phyloP scores from a whole-genome alignment of 1,140 invertebrate genomes.

The Zaprionus gabonicus region DNA sequence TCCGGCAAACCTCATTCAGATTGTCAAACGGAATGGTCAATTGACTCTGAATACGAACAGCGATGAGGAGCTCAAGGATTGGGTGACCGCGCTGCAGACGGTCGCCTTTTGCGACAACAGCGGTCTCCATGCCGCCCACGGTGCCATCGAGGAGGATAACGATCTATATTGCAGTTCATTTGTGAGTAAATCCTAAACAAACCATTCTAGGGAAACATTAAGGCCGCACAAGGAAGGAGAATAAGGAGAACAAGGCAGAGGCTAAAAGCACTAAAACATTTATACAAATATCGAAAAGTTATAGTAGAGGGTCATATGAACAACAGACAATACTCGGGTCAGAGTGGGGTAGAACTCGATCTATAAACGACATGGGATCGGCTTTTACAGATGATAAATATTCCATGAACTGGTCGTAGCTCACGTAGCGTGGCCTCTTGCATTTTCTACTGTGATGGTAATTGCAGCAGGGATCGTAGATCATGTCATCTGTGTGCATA shows the following conservation, averaged over 20 bases:
- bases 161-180: constrained; percentile 92
- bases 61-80: constrained; percentile 90
- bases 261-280: background rate
- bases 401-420: background rate
- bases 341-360: background rate
- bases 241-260: background rate
- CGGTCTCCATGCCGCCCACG: constrained; percentile 45
- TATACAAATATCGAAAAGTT: background rate
- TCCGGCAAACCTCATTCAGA: constrained; percentile 87
- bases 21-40: constrained; percentile 90
- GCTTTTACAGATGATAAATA: constrained; percentile 1
- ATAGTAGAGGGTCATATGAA: background rate
- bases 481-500: background rate
- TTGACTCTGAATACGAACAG: constrained; percentile 90
- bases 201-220: background rate
- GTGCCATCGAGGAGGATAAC: constrained; percentile 92
- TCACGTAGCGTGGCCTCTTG: background rate
- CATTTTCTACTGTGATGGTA: constrained; percentile 19
- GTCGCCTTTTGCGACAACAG: constrained; percentile 91
- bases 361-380: background rate
- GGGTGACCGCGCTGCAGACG: constrained; percentile 91
- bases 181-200: constrained; percentile 50
- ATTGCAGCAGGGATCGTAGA: constrained; percentile 24
- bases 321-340: constrained; percentile 13
- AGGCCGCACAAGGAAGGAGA: background rate